Conservation (phyloP, 2,888 invertebrate genomes). For the Dryococelus australis region DNA sequence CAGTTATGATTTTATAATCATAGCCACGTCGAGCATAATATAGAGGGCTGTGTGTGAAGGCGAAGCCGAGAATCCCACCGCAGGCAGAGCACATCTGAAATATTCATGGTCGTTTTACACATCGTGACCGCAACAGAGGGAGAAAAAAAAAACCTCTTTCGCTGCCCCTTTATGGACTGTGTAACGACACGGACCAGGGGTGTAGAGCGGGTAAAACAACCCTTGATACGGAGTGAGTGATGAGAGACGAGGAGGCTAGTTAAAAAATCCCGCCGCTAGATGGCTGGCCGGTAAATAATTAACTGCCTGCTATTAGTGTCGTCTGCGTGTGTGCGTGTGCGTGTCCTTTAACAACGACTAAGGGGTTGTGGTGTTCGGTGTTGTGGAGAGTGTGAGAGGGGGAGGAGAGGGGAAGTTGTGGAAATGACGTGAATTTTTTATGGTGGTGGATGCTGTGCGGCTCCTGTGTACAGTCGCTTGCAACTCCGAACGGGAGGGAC, state of each 20-base stretch:
- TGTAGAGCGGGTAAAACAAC: conserved; percentile 4
- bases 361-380: background rate
- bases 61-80: background rate
- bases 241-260: conserved; percentile 28
- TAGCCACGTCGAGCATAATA: background rate
- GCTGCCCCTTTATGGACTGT: conserved; percentile 16
- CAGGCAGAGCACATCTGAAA: background rate
- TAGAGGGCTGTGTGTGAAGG: too few relatives aligned
- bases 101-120: conserved; percentile 30
- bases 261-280: conserved; percentile 30
- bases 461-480: background rate
- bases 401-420: background rate
- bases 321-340: background rate
- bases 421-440: conserved; percentile 9
- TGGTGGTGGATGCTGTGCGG: background rate
- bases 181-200: background rate
- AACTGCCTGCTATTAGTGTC: conserved; percentile 26
- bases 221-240: conserved; percentile 24
- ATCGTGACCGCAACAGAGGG: background rate
- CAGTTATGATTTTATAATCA: conserved; percentile 29
- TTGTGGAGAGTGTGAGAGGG: too few relatives aligned
- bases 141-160: background rate
- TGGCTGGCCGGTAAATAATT: conserved; percentile 29
- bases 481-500: background rate
- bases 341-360: conserved; percentile 5